Base-by-base conservation (phyloP, 2,113 vertebrate species). In the Thomomys bottae region DNA sequence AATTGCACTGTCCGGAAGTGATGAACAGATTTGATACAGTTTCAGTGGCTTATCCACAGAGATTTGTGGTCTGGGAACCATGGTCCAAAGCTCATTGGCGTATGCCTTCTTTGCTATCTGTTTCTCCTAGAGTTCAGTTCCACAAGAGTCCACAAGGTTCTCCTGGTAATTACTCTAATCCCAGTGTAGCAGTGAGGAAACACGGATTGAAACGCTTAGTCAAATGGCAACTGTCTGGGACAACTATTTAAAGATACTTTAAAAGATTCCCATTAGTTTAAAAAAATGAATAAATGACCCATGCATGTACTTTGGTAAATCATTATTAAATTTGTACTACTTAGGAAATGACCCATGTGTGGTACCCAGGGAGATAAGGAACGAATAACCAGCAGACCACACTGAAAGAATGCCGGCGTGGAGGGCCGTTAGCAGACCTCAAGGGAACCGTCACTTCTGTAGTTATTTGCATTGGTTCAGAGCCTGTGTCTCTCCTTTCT, bases 281-380 rank as follows among this genome's bases (percentile, higher is more conserved):
- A 45, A 45, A 45, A 45, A 49, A 54, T 54, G 49, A 54, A 54
- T 54, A 75, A 38, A 20, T 85, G 45, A 49, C 6, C 6, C 32
- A 73, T 57, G 49, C 1, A 67, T 76, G 72, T 77, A 81, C 82
- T 76, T 87, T 77, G 84, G 12, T n/a, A 83, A 86, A 78, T 61
- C 8, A 5, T 4, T 59, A 83, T 84, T 54, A 40, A 42, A 84
- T 76, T 21, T 75, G 36, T 61, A 42, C 88, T 82, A 67, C 67
- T 81, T 64, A 64, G 28, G 21, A 90, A 91, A 84, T 84, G 20
- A 61, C 8, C 23, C 45, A 28, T 12, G 45, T 8, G 8, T 42
- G 11, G 6, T 78, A 73, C 75, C 78, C 84, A 73, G 34, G 17
- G n/a, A 79, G 66, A 63, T 49, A 3, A 26, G 5, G 36, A 88